Evolutionary conservation across 2,113 vertebrate species (phyloP).

Genomic region (Sapajus apella): DNA sequence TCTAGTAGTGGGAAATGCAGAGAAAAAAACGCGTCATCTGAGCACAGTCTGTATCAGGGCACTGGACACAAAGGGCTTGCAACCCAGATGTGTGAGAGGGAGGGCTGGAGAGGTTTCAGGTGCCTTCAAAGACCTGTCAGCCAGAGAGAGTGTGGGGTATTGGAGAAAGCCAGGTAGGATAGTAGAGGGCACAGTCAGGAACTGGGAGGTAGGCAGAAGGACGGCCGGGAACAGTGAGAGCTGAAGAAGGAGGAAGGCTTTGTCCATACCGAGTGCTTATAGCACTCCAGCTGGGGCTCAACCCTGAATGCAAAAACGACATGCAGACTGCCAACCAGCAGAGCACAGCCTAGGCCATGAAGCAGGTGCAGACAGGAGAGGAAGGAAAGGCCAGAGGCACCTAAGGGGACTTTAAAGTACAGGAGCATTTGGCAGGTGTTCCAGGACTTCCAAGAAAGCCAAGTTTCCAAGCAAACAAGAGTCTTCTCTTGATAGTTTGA

Average conservation of each 20-base stretch:
- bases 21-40: neutral
- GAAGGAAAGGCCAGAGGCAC: neutral
- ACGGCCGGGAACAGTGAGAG: fast-evolving
- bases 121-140: neutral
- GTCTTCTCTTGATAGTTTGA: neutral
- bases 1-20: neutral
- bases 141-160: fast-evolving
- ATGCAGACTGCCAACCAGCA: neutral
- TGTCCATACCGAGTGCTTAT: neutral
- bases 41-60: neutral
- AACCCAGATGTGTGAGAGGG: neutral
- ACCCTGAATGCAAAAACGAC: neutral
- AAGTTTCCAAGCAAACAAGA: neutral
- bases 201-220: neutral
- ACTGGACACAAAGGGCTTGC: neutral
- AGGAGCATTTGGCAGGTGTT: too few relatives aligned
- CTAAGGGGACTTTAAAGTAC: neutral
- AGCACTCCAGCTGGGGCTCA: fast-evolving
- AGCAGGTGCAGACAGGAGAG: neutral
- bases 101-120: neutral
- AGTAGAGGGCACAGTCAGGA: neutral
- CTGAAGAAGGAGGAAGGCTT: neutral
- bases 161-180: neutral
- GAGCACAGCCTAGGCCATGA: neutral
- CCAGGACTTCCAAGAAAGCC: neutral